phyloP scores from a whole-genome alignment of 2,888 invertebrate genomes.

The Callimorpha dominula region DNA sequence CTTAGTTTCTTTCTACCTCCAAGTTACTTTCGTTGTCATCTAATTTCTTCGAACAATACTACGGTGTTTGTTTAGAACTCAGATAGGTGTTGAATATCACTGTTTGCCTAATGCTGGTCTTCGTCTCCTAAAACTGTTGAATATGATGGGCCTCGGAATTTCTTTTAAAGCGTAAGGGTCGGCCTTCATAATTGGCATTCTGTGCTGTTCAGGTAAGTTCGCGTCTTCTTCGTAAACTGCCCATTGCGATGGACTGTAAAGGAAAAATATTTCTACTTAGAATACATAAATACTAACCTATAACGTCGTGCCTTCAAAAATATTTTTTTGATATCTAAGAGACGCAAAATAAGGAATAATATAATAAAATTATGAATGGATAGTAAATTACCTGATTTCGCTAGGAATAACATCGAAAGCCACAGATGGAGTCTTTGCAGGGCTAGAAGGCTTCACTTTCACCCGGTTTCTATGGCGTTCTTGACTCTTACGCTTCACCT shows the following conservation, averaged over 20 bases:
- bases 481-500: conserved; percentile 46
- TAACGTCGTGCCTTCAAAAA: no score
- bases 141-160: conserved; percentile 76
- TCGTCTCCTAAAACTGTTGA: conserved; percentile 63
- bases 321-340: no score
- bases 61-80: neutral
- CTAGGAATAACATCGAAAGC: conserved; percentile 83
- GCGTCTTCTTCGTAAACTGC: conserved; percentile 79
- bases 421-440: conserved; percentile 78
- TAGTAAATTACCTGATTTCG: conserved; percentile 77
- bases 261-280: neutral
- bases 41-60: neutral
- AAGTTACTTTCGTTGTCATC: neutral
- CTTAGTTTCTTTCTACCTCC: neutral
- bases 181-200: conserved; percentile 72
- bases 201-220: conserved; percentile 68
- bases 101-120: conserved; percentile 55
- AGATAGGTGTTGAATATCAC: conserved; percentile 23
- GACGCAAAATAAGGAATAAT: no score
- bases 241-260: conserved; percentile 80
- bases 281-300: neutral
- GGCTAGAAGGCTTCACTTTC: conserved; percentile 62
- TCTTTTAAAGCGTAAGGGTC: conserved; percentile 80
- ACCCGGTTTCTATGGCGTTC: conserved; percentile 47
- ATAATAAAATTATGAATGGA: neutral